Evolutionary conservation across 2,113 vertebrate species (phyloP), one percentile per base, ranked within the genome.

Genomic region (Ceratotherium simum): DNA sequence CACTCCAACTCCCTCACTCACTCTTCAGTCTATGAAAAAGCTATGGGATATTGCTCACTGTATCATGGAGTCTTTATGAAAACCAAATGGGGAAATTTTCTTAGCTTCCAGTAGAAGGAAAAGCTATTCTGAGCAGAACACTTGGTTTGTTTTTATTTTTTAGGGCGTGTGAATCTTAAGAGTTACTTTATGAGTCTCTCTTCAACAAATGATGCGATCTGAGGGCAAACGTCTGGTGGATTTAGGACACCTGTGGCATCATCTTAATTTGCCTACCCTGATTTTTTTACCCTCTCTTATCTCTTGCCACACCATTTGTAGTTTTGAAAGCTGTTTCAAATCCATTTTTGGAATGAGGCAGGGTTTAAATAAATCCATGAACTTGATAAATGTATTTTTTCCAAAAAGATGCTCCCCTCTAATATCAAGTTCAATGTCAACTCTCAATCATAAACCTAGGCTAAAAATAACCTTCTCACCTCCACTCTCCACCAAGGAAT

Each of bases 311-410:
- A 27, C 10, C 48, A 17, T 29, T 36, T 21, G 33, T 20, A 75
- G 79, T 33, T 93, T 60, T 84, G 65, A 93, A 95, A 87, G 46
- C 29, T 29, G 13, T 65, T 75, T 93, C 54, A 78, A 95, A 51
- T 60, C 33, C 54, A 78, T 9, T 80, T 85, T 76, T 64, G n/a
- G n/a, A 39, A 75, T 70, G 42, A 93, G 31, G 39, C 33, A 75
- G 1, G 33, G 29, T 39, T 80, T 27, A 64, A 51, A 73, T 39
- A 78, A 91, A 89, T 81, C 48, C 39, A n/a, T 76, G 51, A 81
- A 62, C 51, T 85, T 39, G 81, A n/a, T 62, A 78, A 42, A 42
- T 62, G 31, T 21, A 58, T 46, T 54, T 60, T 54, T 86, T 54
- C 46, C 42, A 79, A 58, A 80, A 94, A 60, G 65, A 54, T 9